Evolutionary conservation across 2,797 vertebrate genomes (phyloP).

Genomic region (Rhodeus uyekii): DNA sequence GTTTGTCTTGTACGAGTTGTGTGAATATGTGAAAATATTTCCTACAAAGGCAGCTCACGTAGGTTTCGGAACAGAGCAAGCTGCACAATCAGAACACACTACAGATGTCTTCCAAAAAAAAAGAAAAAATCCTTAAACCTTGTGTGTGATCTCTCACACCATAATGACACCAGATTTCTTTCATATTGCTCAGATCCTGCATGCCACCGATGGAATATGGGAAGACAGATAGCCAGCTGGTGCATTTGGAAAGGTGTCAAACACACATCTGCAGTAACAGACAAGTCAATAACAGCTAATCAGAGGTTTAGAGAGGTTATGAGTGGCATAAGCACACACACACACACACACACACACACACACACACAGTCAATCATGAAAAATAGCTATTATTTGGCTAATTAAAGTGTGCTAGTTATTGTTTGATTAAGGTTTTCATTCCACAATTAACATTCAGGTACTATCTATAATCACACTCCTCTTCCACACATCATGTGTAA

Average conservation of each 20-base stretch:
- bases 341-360: constrained; percentile 21
- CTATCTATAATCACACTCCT: constrained; percentile 14
- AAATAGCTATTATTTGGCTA: constrained; percentile 31
- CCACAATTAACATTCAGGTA: constrained; percentile 38
- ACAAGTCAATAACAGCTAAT: constrained; percentile 45
- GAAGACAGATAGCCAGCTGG: constrained; percentile 29
- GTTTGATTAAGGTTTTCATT: constrained; percentile 20
- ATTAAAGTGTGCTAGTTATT: constrained; percentile 39
- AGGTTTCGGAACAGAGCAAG: neutral
- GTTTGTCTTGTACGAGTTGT: too few relatives aligned
- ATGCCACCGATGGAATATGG: neutral
- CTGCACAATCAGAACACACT: neutral
- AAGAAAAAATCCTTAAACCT: neutral
- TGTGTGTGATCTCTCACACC: neutral
- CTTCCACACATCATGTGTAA: constrained; percentile 7
- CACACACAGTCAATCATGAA: constrained; percentile 21
- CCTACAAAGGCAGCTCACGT: neutral
- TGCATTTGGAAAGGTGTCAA: constrained; percentile 36
- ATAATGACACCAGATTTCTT: neutral
- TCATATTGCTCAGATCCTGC: neutral
- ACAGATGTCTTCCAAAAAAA: neutral
- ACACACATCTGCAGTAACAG: constrained; percentile 33
- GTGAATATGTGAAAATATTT: too few relatives aligned
- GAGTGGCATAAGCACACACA: constrained; percentile 4
- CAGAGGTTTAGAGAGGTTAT: constrained; percentile 17